Conservation (phyloP, 2,113 vertebrate species). For the Zosterops hypoxanthus region DNA sequence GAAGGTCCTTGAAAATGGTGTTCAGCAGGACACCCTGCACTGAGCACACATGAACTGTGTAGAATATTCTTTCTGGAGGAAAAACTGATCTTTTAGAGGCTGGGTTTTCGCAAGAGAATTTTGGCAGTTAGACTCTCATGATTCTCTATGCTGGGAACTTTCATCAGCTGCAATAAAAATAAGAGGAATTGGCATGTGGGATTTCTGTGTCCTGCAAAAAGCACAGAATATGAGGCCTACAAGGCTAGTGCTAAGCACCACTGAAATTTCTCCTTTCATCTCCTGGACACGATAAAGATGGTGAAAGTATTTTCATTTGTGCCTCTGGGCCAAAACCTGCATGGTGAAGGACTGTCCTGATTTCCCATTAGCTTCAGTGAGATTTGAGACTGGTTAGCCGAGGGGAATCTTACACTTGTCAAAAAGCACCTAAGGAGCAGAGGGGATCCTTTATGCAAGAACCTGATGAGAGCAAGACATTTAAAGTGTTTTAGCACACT, state of each 20-base stretch:
- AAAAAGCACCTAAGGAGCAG: slow-evolving; percentile 49
- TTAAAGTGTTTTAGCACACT: slow-evolving; percentile 58
- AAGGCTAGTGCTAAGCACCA: neutral
- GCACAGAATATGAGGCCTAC: neutral
- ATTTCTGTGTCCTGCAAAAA: slow-evolving; percentile 31
- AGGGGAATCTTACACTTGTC: slow-evolving; percentile 41
- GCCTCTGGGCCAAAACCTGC: neutral
- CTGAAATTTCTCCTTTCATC: slow-evolving; percentile 53
- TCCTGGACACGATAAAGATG: slow-evolving; percentile 41
- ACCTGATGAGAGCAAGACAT: slow-evolving; percentile 1
- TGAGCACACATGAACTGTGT: neutral
- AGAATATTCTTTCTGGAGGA: neutral
- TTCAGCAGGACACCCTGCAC: neutral
- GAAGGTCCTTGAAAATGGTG: neutral
- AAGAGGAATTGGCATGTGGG: neutral
- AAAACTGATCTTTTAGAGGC: neutral
- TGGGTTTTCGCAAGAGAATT: neutral
- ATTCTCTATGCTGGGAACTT: slow-evolving; percentile 28
- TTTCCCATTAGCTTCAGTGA: slow-evolving; percentile 49
- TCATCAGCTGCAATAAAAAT: slow-evolving; percentile 50
- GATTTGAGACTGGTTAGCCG: slow-evolving; percentile 31
- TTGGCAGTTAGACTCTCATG: neutral
- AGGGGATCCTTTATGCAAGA: slow-evolving; percentile 48
- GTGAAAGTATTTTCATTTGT: slow-evolving; percentile 52
- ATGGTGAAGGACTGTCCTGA: neutral